Evolutionary conservation across 1,140 invertebrate species (phyloP).

Genomic region (Lasioglossum albipes): DNA sequence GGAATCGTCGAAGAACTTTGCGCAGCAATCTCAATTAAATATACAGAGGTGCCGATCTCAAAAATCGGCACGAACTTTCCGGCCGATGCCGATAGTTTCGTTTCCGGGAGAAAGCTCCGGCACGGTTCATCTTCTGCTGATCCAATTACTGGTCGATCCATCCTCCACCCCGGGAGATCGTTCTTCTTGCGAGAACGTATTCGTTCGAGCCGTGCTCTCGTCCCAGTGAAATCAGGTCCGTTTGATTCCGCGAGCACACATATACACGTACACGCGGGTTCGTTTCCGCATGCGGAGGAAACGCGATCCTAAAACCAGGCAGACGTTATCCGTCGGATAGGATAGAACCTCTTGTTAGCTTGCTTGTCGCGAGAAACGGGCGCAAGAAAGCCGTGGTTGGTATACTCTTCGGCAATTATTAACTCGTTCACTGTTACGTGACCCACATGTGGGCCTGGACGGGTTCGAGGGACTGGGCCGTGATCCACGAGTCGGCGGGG

Average conservation of each 20-base stretch:
- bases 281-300: not conserved
- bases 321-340: constrained; percentile 22
- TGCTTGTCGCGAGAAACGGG: not conserved
- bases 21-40: no score
- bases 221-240: not conserved
- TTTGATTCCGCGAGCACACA: not conserved
- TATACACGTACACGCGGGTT: no score
- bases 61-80: no score
- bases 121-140: constrained; percentile 1
- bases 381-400: not conserved
- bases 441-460: not conserved
- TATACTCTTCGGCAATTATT: not conserved
- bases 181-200: not conserved
- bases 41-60: no score
- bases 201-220: not conserved
- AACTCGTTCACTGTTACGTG: constrained; percentile 5
- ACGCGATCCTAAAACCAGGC: not conserved
- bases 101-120: constrained; percentile 6
- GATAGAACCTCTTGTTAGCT: constrained; percentile 5
- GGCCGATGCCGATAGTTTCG: not conserved
- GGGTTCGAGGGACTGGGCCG: not conserved
- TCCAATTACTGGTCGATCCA: constrained; percentile 17
- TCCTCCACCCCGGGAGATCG: not conserved
- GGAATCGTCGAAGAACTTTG: no score
- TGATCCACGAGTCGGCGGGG: not conserved